Conservation (phyloP, 2,888 invertebrate species). For the Conistra vaccinii region DNA sequence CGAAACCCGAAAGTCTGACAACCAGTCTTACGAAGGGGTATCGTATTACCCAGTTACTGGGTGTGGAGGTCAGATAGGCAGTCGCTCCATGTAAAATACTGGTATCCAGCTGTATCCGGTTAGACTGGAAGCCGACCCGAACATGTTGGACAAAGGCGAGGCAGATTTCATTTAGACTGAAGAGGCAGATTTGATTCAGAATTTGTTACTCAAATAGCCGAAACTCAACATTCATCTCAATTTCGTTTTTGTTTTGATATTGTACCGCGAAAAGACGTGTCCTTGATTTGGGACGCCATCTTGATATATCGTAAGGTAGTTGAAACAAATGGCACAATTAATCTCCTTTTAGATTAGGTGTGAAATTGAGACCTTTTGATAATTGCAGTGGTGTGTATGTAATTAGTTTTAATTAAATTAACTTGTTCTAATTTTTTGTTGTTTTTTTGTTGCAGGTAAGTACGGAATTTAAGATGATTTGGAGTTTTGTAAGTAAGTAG, state of each 20-base stretch:
- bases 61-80: too few relatives aligned
- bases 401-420: conserved; percentile 38
- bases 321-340: conserved; percentile 32
- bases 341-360: conserved; percentile 15
- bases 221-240: not conserved
- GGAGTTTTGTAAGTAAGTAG: conserved; percentile 33
- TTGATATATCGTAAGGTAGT: conserved; percentile 27
- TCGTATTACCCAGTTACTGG: too few relatives aligned
- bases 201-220: too few relatives aligned
- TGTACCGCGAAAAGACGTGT: not conserved
- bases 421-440: conserved; percentile 12
- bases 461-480: conserved; percentile 30
- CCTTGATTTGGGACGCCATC: not conserved
- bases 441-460: conserved; percentile 57
- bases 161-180: too few relatives aligned
- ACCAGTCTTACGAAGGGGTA: too few relatives aligned
- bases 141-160: too few relatives aligned
- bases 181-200: too few relatives aligned
- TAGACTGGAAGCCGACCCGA: too few relatives aligned
- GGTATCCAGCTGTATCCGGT: too few relatives aligned
- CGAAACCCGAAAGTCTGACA: too few relatives aligned
- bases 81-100: too few relatives aligned
- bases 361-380: conserved; percentile 24
- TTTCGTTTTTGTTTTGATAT: not conserved
- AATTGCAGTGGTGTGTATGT: conserved; percentile 18